phyloP scores from a whole-genome alignment of 23 tunicate genomes.

The Styela clava region DNA sequence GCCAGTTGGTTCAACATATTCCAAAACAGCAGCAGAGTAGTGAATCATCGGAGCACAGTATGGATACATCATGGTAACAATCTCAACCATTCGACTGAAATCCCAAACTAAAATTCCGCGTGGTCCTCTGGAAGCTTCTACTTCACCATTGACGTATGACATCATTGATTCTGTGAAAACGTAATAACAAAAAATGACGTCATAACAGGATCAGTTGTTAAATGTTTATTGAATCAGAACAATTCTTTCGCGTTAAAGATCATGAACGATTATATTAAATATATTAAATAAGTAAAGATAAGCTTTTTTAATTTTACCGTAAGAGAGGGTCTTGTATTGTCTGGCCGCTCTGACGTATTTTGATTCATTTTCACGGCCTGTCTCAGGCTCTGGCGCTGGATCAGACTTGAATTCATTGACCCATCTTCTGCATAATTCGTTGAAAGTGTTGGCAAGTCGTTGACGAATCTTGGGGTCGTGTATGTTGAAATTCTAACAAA shows the following conservation, averaged over 20 bases:
- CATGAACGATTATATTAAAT: too few relatives aligned
- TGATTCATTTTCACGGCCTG: not conserved
- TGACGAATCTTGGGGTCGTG: conserved; percentile 13
- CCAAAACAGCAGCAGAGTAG: not conserved
- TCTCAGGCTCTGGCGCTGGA: not conserved
- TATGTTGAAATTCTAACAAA: not conserved
- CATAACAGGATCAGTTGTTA: too few relatives aligned
- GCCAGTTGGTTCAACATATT: not conserved
- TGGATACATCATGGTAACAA: not conserved
- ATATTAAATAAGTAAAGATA: too few relatives aligned
- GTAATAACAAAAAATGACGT: too few relatives aligned
- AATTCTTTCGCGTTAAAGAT: too few relatives aligned
- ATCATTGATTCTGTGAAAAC: not conserved
- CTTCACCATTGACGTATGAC: not conserved
- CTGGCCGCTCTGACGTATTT: not conserved
- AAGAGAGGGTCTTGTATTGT: not conserved
- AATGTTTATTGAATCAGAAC: too few relatives aligned
- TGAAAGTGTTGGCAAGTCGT: conserved; percentile 2
- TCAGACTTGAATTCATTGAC: not conserved
- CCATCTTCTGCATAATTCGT: conserved; percentile 4
- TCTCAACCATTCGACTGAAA: not conserved
- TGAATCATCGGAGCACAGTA: conserved; percentile 9
- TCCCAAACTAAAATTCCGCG: not conserved
- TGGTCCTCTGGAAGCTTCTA: not conserved
- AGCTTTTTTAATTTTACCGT: too few relatives aligned